Percentiles rank a stretch among this genome's conserved stretches.
These are phyloP conservation scores for Oikopleura albicans DNA, from an alignment of 23 tunicate genomes.

Conservation along the genomic window DNA sequence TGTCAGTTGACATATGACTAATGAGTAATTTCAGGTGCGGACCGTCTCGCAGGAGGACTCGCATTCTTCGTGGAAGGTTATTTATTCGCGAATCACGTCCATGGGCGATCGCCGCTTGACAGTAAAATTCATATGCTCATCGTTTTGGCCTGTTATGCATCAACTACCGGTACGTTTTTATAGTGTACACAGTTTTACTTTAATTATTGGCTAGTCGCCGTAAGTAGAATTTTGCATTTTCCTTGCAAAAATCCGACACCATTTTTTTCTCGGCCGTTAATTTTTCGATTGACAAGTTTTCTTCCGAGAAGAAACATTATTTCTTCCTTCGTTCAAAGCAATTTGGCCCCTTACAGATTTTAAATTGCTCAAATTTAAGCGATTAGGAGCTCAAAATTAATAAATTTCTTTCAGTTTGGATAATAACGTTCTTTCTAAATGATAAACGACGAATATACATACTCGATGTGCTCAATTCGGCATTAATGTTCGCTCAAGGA, in stretches of 20 bases:
- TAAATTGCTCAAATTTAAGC: too few relatives aligned
- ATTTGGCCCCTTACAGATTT: too few relatives aligned
- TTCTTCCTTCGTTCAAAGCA: too few relatives aligned
- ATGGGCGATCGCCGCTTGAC: constrained; percentile 86
- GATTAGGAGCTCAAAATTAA: too few relatives aligned
- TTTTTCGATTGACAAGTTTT: too few relatives aligned
- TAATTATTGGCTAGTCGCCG: too few relatives aligned
- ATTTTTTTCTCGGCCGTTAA: too few relatives aligned
- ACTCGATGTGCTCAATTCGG: constrained; percentile 40
- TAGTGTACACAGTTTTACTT: too few relatives aligned
- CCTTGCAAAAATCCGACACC: too few relatives aligned
- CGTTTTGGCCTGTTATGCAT: not conserved
- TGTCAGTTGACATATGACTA: too few relatives aligned
- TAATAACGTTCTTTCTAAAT: constrained; percentile 43
- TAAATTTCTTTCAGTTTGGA: constrained; percentile 31
- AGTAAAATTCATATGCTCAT: constrained; percentile 46
- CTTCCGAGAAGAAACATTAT: too few relatives aligned
- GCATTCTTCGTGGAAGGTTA: constrained; percentile 98
- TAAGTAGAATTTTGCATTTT: too few relatives aligned
- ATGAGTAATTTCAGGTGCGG: constrained; percentile 56
- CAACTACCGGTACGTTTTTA: not conserved
- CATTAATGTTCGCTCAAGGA: constrained; percentile 52
- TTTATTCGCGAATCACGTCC: constrained; percentile 69
- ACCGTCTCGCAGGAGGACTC: constrained; percentile 47
- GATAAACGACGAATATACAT: constrained; percentile 33